These are phyloP conservation scores for Anthopleura sola DNA, from an alignment of 64 coral and sea anemone genomes.

Conservation along the genomic window DNA sequence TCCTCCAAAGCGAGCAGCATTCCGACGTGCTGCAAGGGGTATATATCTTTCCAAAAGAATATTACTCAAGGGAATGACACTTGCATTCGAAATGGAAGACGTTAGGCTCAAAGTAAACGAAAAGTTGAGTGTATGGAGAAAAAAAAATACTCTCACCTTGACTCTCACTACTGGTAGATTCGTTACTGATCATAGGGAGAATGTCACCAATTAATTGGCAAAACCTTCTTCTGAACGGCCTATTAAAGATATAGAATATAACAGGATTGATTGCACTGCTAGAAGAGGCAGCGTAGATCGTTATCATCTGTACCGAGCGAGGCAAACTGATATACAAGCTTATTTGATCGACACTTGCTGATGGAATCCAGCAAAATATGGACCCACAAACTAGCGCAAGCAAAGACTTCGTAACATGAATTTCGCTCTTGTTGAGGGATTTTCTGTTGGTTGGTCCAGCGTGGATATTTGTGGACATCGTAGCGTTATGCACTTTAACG, in stretches of 20 bases:
- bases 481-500: not conserved
- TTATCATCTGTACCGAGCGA: not conserved
- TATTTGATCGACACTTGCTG: not conserved
- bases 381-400: slow-evolving; percentile 14
- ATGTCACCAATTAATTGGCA: not conserved
- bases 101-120: too few species aligned
- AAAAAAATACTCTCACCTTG: too few species aligned
- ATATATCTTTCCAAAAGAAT: too few species aligned
- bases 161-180: too few species aligned
- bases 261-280: slow-evolving; percentile 7
- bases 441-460: not conserved
- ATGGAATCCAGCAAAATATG: slow-evolving; percentile 1
- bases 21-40: too few species aligned
- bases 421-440: not conserved
- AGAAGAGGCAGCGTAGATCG: not conserved
- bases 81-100: too few species aligned
- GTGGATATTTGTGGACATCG: not conserved
- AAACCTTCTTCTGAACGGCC: slow-evolving; percentile 12
- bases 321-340: not conserved
- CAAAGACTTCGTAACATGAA: not conserved
- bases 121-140: too few species aligned
- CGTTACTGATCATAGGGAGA: too few species aligned
- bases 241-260: slow-evolving; percentile 19
- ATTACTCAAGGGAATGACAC: too few species aligned
- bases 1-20: too few species aligned